A percentile compares a stretch with the other conserved stretches of the same genome.
phyloP scores from a whole-genome alignment of 2,888 invertebrate species.

The Microchrysa polita region DNA sequence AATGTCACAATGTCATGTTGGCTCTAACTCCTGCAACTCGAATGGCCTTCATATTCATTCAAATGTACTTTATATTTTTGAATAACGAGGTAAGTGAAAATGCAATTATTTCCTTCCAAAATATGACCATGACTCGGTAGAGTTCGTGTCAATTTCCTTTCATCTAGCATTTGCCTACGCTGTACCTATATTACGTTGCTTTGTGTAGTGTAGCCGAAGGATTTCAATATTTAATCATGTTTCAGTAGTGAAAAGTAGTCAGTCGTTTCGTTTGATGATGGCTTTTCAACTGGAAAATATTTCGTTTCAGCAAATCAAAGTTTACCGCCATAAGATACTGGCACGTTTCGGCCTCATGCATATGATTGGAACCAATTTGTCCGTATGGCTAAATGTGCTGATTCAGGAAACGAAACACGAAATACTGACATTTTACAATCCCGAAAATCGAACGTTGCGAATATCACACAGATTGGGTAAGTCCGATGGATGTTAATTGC shows the following conservation, averaged over 20 bases:
- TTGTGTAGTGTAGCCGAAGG: background rate
- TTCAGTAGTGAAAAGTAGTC: background rate
- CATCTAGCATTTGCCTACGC: background rate
- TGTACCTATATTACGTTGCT: no score
- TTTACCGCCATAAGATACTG: constrained; percentile 85
- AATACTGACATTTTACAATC: constrained; percentile 89
- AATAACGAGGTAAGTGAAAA: constrained; percentile 84
- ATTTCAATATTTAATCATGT: background rate
- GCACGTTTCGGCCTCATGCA: constrained; percentile 98
- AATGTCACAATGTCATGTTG: constrained; percentile 89
- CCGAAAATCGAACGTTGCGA: constrained; percentile 83
- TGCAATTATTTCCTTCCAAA: background rate
- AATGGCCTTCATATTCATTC: constrained; percentile 96
- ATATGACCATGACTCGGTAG: background rate
- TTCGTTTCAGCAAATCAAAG: constrained; percentile 81
- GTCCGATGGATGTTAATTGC: constrained; percentile 51
- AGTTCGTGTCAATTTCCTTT: background rate
- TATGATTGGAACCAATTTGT: constrained; percentile 97
- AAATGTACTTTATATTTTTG: constrained; percentile 98
- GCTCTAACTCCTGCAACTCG: constrained; percentile 91
- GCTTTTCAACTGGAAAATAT: constrained; percentile 18
- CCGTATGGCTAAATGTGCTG: constrained; percentile 95
- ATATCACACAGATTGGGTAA: constrained; percentile 81
- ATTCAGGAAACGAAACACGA: constrained; percentile 97
- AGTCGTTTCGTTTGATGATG: background rate